These are phyloP conservation scores for Dugesia japonica DNA, from an alignment of 2,888 invertebrate genomes.

Conservation along the genomic window DNA sequence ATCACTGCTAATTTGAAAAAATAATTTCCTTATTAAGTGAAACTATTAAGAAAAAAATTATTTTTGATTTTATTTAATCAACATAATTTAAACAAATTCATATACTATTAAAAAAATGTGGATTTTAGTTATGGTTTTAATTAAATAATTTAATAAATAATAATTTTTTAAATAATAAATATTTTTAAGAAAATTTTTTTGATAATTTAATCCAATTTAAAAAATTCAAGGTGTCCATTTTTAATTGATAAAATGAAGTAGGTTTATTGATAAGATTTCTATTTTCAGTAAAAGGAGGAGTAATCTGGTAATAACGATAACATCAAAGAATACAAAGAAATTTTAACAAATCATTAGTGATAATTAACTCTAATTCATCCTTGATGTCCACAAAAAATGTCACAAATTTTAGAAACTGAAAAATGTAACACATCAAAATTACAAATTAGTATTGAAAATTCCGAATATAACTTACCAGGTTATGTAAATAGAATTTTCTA, in stretches of 20 bases:
- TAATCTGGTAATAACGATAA: neutral
- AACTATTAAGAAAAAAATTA: no score
- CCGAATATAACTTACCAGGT: no score
- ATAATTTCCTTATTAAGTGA: no score
- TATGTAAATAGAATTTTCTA: no score
- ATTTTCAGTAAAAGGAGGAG: neutral
- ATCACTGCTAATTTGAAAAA: neutral
- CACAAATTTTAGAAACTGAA: neutral
- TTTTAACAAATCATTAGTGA: neutral
- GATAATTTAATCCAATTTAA: neutral
- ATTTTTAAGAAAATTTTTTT: no score
- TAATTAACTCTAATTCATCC: neutral
- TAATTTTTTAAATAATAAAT: neutral
- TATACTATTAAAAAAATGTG: no score
- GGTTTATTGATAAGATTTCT: neutral
- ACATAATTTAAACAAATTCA: no score
- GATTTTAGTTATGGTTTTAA: no score
- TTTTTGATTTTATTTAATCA: no score
- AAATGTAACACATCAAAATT: no score
- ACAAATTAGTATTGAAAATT: no score
- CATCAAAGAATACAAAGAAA: conserved; percentile 6
- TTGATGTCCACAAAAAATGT: neutral
- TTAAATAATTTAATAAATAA: neutral
- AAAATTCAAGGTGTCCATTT: neutral
- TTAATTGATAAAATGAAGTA: neutral